Evolutionary conservation across 2,888 invertebrate species (phyloP).

Genomic region (Limnephilus rhombicus): DNA sequence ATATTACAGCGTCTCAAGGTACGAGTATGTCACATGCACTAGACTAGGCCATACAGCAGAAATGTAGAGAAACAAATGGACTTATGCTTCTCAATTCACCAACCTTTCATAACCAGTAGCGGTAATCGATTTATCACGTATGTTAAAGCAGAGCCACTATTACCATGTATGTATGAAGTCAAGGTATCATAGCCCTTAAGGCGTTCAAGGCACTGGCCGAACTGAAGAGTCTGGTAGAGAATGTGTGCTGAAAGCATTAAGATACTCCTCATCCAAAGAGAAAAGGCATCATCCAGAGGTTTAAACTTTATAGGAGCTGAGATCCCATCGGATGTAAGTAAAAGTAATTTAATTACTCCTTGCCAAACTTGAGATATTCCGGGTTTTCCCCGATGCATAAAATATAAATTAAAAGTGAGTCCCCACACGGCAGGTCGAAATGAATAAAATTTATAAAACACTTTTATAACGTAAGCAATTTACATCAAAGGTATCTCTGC

Average conservation of each 20-base stretch:
- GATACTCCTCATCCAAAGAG: neutral
- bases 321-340: neutral
- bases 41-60: neutral
- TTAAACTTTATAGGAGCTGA: neutral
- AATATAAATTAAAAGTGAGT: neutral
- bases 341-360: neutral
- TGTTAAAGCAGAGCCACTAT: neutral
- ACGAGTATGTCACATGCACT: neutral
- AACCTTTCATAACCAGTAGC: neutral
- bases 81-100: neutral
- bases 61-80: neutral
- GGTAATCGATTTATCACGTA: neutral
- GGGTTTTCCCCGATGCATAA: neutral
- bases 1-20: too few relatives aligned
- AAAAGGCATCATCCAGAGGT: neutral
- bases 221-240: too few relatives aligned
- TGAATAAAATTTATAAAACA: neutral
- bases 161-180: neutral
- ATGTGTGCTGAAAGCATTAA: too few relatives aligned
- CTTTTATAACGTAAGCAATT: constrained; percentile 4
- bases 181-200: neutral
- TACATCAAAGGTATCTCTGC: constrained; percentile 13
- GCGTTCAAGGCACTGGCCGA: neutral
- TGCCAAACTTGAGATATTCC: neutral
- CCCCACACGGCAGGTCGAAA: neutral